Evolutionary conservation across 1,140 invertebrate species (phyloP).

Genomic region (Pogonognathellus flavescens): DNA sequence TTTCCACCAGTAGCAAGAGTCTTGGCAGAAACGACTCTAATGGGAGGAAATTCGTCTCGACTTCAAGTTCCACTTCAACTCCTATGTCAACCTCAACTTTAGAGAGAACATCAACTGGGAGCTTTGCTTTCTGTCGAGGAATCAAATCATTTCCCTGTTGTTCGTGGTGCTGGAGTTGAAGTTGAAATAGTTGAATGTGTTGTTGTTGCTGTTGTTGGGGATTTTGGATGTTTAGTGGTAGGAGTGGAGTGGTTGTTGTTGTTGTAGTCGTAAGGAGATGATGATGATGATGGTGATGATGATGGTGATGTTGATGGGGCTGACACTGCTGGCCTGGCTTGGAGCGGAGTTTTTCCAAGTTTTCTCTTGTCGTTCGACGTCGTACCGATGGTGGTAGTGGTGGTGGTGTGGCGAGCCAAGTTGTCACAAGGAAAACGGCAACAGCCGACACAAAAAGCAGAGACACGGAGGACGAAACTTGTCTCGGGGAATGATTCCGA

Average conservation of each 20-base stretch:
- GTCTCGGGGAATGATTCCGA: slow-evolving; percentile 57
- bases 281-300: background rate
- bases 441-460: slow-evolving; percentile 60
- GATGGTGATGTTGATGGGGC: slow-evolving; percentile 9
- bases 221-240: background rate
- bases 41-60: slow-evolving; percentile 36
- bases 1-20: too few relatives aligned
- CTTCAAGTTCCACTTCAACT: slow-evolving; percentile 31
- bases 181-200: slow-evolving; percentile 20
- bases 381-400: background rate
- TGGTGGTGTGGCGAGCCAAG: slow-evolving; percentile 57
- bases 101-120: slow-evolving; percentile 17
- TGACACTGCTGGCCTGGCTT: background rate
- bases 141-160: background rate
- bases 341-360: slow-evolving; percentile 6
- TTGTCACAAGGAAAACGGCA: slow-evolving; percentile 58
- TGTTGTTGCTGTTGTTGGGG: background rate
- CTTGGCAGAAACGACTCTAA: background rate
- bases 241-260: too few relatives aligned
- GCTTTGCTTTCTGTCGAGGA: slow-evolving; percentile 22
- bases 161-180: background rate
- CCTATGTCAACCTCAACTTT: slow-evolving; percentile 16
- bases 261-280: too few relatives aligned
- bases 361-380: background rate
- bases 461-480: slow-evolving; percentile 38